Percentiles rank a stretch among this genome's conserved stretches.
Conservation (phyloP, 2,888 invertebrate species). For the Drosophila mulleri region DNA sequence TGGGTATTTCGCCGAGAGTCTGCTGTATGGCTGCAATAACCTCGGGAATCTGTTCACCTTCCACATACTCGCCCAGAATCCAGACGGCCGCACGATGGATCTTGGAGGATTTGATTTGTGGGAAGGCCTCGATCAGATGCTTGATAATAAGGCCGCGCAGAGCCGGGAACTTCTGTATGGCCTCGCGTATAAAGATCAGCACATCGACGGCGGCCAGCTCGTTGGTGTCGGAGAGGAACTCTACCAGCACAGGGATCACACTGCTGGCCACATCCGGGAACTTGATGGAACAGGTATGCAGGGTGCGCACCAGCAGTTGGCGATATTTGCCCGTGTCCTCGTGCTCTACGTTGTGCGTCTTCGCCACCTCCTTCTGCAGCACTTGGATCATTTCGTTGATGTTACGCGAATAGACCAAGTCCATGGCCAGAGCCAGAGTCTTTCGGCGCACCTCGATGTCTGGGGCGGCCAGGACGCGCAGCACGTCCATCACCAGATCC, state of each 20-base stretch:
- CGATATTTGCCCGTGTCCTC: constrained; percentile 98
- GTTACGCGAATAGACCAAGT: constrained; percentile 95
- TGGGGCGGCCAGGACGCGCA: constrained; percentile 95
- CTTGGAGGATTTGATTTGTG: constrained; percentile 94
- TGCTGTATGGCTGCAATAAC: constrained; percentile 92
- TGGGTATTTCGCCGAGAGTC: constrained; percentile 89
- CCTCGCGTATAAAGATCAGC: constrained; percentile 96
- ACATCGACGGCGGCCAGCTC: constrained; percentile 97
- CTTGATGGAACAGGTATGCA: constrained; percentile 97
- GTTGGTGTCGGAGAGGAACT: constrained; percentile 95
- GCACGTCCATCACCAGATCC: constrained; percentile 98
- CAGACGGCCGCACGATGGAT: constrained; percentile 97
- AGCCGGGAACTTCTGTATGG: constrained; percentile 96
- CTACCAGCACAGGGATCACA: constrained; percentile 97
- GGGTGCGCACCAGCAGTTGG: constrained; percentile 96
- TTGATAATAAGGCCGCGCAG: constrained; percentile 93
- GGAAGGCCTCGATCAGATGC: constrained; percentile 90
- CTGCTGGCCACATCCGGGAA: constrained; percentile 97
- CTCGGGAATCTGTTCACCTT: constrained; percentile 91
- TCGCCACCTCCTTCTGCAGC: constrained; percentile 95
- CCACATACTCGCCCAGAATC: constrained; percentile 98
- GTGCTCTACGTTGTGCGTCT: constrained; percentile 95
- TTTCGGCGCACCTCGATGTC: constrained; percentile 97
- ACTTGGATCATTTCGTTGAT: constrained; percentile 98
- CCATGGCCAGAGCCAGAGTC: constrained; percentile 93